Base-by-base conservation (phyloP, 1,140 invertebrate genomes). In the Diorhabda elongata region DNA sequence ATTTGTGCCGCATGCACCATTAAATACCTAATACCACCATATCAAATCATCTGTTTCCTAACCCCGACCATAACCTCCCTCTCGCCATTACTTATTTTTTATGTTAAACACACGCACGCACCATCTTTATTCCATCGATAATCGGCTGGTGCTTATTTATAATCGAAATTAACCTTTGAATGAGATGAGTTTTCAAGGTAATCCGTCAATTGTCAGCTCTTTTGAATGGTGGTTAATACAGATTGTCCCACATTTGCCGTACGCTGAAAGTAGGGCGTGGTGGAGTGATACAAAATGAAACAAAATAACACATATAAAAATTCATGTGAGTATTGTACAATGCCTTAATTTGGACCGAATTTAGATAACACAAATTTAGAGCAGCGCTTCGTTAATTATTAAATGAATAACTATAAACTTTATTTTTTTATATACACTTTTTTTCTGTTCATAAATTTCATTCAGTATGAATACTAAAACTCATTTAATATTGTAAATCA, bases 181-280 rank as follows among this genome's bases (percentile, higher is more conserved):
- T 11, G 43, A 44, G n/a, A 44, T 3, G 44, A 44, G 61, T 44
- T n/a, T 43, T 42, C 7, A n/a, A 62, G 3, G 7, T 44, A n/a
- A 11, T 44, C 61, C 61, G 58, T 59, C 58, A 42, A 11, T 59
- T 59, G 58, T 59, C 41, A 59, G n/a, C 58, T 59, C 44, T 62
- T 62, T 62, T 44, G 6, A 44, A n/a, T 44, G 42, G 42, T 62
- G 8, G n/a, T 42, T 62, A 44, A 44, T 62, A 44, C 43, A 62
- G 61, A 11, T 62, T 44, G n/a, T 62, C 61, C 44, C 61, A 47
- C 9, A 62, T 44, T 62, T 43, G 43, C n/a, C 61, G 42, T 11
- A 42, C 43, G 6, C 5, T 43, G 61, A 47, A 44, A n/a, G 44
- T 44, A 62, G 61, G 61, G 61, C 61, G 61, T 62, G 61, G 61